Base-by-base conservation (phyloP, 64 coral and sea anemone genomes). In the Porites lutea region DNA sequence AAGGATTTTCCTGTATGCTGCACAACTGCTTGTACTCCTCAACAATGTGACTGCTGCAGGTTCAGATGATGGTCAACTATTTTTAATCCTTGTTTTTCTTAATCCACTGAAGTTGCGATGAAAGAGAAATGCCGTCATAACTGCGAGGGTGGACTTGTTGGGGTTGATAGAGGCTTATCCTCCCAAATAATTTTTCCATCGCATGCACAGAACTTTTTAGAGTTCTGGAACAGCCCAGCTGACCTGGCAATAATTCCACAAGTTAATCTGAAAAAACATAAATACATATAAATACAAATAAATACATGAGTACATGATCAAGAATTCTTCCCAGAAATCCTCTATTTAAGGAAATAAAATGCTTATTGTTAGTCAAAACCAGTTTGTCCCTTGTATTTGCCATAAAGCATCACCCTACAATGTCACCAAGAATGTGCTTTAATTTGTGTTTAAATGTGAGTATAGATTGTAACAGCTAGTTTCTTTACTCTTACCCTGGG, bases 241-340 rank as follows among this genome's bases (percentile, higher is more conserved):
- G 96, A 98, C 52, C 96, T 89, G 54, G 96, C 96, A 43, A 98
- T 98, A 27, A 98, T 98, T 27, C 96, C 96, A 84, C 96, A 98
- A 12, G 93, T 88, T 69, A 98, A 73, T 80, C 96, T 98, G 65
- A 60, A 78, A 8, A 5, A 86, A 52, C 44, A 2, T 91, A 74
- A 46, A 18, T 2, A 27, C 58, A 46, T 5, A 22, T 48, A 37
- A 37, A 37, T 37, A 37, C 27, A 37, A 37, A 37, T 37, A 78
- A 8, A 5, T 78, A 52, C 44, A 2, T 91, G 61, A 46, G 5
- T 8, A n/a, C 20, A 70, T 0, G 54, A 57, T 57, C 54, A 57
- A 12, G 54, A 57, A 7, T 57, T 57, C 12, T 7, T 12, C 54
- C 54, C 54, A 57, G 12, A 57, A 37, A 37, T 37, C 27, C 27